These are phyloP conservation scores for Nicator chloris DNA, from an alignment of 2,113 vertebrate species.

Conservation along the genomic window DNA sequence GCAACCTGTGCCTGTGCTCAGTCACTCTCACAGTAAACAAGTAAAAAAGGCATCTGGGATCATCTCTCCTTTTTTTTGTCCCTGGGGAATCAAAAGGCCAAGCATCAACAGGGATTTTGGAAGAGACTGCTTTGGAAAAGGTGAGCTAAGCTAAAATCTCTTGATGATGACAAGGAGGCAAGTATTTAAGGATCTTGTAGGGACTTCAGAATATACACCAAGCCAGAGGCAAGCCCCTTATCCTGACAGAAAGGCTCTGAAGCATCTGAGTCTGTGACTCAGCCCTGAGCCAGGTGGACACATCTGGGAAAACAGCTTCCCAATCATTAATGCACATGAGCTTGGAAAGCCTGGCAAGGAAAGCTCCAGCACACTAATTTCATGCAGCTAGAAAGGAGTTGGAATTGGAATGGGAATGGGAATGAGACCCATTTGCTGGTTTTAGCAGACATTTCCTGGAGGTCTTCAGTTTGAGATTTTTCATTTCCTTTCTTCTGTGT, in stretches of 20 bases:
- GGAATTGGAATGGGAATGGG: not conserved
- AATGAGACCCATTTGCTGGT: not conserved
- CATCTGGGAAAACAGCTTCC: not conserved
- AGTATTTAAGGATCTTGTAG: not conserved
- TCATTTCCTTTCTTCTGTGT: not conserved
- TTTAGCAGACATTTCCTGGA: not conserved
- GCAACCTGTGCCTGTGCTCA: not conserved
- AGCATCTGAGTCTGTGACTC: not conserved
- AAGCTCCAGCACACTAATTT: not conserved
- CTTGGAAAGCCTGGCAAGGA: not conserved
- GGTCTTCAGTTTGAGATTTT: not conserved
- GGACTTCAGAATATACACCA: not conserved
- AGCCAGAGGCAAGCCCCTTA: not conserved
- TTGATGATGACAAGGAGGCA: not conserved
- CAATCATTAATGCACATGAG: not conserved
- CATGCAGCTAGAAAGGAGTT: not conserved
- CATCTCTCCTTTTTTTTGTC: not conserved
- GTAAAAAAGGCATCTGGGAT: not conserved
- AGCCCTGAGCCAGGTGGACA: not conserved
- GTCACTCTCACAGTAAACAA: not conserved
- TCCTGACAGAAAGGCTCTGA: not conserved
- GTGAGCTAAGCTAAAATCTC: not conserved
- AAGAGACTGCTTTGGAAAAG: not conserved
- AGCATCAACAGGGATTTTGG: not conserved
- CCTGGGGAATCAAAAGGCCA: not conserved